Evolutionary conservation across 2,113 vertebrate species (phyloP).

Genomic region (Cynoglossus semilaevis): DNA sequence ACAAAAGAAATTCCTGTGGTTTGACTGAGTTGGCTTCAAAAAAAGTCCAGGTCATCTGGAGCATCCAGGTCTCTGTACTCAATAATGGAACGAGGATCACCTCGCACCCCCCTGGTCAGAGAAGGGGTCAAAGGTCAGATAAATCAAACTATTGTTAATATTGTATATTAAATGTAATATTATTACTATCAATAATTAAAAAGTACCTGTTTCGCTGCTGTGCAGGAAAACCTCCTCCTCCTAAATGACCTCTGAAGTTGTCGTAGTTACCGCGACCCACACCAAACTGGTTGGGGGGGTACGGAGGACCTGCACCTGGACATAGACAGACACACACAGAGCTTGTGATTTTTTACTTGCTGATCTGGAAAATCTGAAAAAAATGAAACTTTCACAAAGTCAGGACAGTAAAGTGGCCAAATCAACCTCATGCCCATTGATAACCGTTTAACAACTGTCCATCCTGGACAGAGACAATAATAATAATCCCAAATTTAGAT

Average conservation of each 20-base stretch:
- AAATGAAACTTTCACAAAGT: too few relatives aligned
- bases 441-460: too few relatives aligned
- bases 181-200: background rate
- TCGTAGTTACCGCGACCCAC: conserved; percentile 84
- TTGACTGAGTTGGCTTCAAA: conserved; percentile 58
- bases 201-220: conserved; percentile 65
- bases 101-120: conserved; percentile 81
- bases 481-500: too few relatives aligned
- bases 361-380: too few relatives aligned
- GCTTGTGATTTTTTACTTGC: background rate
- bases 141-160: background rate
- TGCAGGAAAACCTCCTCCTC: conserved; percentile 74
- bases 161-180: background rate
- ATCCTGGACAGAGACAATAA: too few relatives aligned
- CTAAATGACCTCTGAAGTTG: conserved; percentile 82
- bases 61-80: conserved; percentile 91
- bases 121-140: background rate
- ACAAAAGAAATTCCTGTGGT: conserved; percentile 2
- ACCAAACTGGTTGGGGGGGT: conserved; percentile 83
- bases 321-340: conserved; percentile 7
- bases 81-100: conserved; percentile 87
- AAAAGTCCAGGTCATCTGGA: conserved; percentile 90
- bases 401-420: too few relatives aligned
- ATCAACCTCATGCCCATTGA: too few relatives aligned
- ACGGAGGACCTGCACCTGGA: conserved; percentile 74